Evolutionary conservation across 2,888 invertebrate genomes (phyloP), one percentile per base, ranked within the genome.

Genomic region (Melikaiella ostensackeni): DNA sequence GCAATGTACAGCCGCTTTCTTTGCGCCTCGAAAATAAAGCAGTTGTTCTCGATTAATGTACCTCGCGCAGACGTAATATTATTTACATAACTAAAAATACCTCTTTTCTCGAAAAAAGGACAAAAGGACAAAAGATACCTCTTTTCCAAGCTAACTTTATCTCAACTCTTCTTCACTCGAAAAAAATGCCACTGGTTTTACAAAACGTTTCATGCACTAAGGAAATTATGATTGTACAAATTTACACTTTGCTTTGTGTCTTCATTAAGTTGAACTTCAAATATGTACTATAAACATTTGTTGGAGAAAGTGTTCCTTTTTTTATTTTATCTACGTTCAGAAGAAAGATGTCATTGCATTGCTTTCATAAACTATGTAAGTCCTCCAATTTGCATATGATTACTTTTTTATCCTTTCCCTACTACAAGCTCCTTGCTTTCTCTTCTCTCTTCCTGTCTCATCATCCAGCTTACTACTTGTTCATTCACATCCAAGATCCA

Each of bases 11-110:
- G 21, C 24, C 64, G 16, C 35, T 64, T 64, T 64, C 64, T 64
- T 64, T 64, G 24, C 38, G 38, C 64, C 64, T 64, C 13, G 64
- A 64, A 64, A 64, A 42, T 66, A 66, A 46, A 66, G 66, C 46
- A 66, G 42, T 66, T 66, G 46, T 24, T 66, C 66, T 46, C 46
- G 66, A 66, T 66, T 66, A 30, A 66, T 66, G 66, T 66, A 30
- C 66, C 27, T 66, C 66, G 46, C 46, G 66, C 27, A 66, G 66
- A 66, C 42, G n/a, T 66, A 46, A 66, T 46, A 66, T 66, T 46
- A 66, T 66, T 46, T 46, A 46, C 66, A 46, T 66, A 66, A 30
- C 46, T 66, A 46, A 66, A 66, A 66, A 66, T 46, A 66, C 42
- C 64, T 64, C 42, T 42, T 42, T 42, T 66, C 66, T 46, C 11